A percentile compares a stretch with the other conserved stretches of the same genome.
phyloP scores from a whole-genome alignment of 2,888 invertebrate species.

The Tubiluchus corallicola region DNA sequence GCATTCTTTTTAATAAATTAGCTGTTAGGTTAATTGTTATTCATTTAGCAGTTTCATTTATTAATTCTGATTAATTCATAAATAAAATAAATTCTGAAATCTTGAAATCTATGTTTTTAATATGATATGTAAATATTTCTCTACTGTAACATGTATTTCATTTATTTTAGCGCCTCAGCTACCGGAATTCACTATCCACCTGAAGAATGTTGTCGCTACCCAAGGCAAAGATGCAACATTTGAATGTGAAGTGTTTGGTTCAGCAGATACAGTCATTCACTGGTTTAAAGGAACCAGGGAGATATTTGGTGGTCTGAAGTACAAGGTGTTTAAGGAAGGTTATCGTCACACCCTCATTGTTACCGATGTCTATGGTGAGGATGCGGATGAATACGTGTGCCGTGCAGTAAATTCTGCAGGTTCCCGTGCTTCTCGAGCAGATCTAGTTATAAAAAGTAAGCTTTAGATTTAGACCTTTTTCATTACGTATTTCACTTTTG shows the following conservation, averaged over 20 bases:
- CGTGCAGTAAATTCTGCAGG: constrained; percentile 88
- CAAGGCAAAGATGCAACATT: constrained; percentile 91
- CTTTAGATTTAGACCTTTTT: too few species aligned
- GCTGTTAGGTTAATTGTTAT: too few species aligned
- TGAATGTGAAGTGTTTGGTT: constrained; percentile 70
- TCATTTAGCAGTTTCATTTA: neutral
- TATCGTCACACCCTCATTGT: constrained; percentile 64
- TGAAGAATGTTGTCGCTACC: constrained; percentile 67
- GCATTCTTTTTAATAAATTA: too few species aligned
- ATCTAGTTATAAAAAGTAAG: constrained; percentile 87
- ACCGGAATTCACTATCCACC: constrained; percentile 68
- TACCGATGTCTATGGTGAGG: constrained; percentile 85
- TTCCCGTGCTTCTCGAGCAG: constrained; percentile 81
- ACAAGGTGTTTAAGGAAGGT: constrained; percentile 78
- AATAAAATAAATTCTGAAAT: constrained; percentile 4
- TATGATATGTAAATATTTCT: neutral
- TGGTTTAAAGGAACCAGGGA: constrained; percentile 97
- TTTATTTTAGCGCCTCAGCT: constrained; percentile 71
- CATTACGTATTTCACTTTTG: too few species aligned
- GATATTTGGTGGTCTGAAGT: constrained; percentile 72
- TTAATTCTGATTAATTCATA: neutral
- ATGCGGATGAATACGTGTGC: constrained; percentile 94
- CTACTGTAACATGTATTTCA: too few species aligned
- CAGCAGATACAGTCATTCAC: constrained; percentile 67
- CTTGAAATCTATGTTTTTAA: neutral